Evolutionary conservation across 2,888 invertebrate genomes (phyloP), one percentile per base, ranked within the genome.

Genomic region (Heteropelma amictum): DNA sequence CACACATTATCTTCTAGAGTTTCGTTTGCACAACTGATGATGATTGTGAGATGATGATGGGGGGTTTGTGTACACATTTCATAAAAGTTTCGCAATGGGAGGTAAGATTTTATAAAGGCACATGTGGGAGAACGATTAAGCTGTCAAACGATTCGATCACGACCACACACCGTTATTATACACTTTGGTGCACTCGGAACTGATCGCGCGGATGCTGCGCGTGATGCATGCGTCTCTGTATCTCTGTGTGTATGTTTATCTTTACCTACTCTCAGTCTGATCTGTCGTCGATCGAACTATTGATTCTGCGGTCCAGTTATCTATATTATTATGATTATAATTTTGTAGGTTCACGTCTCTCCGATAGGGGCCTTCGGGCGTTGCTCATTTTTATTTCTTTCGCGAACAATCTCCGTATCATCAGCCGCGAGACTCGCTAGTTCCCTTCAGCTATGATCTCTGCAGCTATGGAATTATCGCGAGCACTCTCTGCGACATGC

Each of bases 121-220:
- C 42, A 58, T 47, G 35, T 45, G 42, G 54, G 63, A 51, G 40
- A 40, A 54, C 77, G 77, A 78, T 78, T 78, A 78, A 78, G 77
- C 73, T 72, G 78, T 78, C 78, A 78, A 69, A 74, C 74, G 71
- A 47, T 38, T 63, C 73, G 75, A 77, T 78, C 74, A 53, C 33
- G 70, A 60, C 77, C 67, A 72, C 77, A 76, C 71, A 71, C 69
- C 72, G n/a, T n/a, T n/a, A 72, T 74, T 60, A 38, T 56, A 33
- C 49, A 10, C 42, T 30, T 19, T 21, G 5, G 38, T 23, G 33
- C 47, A 21, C 19, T 28, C 54, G 49, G 49, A 49, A 40, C 26
- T 58, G 60, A 72, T 53, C 38, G 65, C 49, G 47, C 49, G 56
- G 56, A 56, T 67, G 65, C 23, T 65, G 45, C 65, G 40, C 70